Evolutionary conservation across 2,888 invertebrate genomes (phyloP).

Genomic region (Lordiphosa fenestrarum): DNA sequence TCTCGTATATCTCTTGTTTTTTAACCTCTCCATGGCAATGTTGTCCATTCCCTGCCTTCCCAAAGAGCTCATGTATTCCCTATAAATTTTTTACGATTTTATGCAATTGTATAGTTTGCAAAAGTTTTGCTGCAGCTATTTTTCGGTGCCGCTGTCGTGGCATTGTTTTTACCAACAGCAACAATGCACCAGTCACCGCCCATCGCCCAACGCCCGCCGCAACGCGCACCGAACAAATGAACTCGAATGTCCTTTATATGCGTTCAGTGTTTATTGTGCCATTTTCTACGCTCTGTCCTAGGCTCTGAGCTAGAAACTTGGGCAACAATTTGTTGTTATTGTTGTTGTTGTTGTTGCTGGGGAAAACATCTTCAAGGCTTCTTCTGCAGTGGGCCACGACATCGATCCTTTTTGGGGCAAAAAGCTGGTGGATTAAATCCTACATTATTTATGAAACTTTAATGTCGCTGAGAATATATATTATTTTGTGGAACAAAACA

Average conservation of each 20-base stretch:
- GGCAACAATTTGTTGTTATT: slow-evolving; percentile 44
- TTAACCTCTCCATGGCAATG: slow-evolving; percentile 39
- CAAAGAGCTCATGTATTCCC: slow-evolving; percentile 60
- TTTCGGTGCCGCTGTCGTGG: slow-evolving; percentile 64
- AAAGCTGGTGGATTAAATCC: slow-evolving; percentile 58
- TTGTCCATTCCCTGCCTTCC: slow-evolving; percentile 35
- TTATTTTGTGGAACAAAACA: no score
- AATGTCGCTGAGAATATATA: not conserved
- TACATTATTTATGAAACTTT: slow-evolving; percentile 55
- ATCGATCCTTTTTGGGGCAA: slow-evolving; percentile 18
- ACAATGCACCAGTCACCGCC: slow-evolving; percentile 54
- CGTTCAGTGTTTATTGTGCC: slow-evolving; percentile 73
- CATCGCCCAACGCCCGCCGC: slow-evolving; percentile 48
- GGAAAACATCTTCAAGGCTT: slow-evolving; percentile 22
- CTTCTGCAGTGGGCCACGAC: slow-evolving; percentile 5
- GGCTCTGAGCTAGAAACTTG: slow-evolving; percentile 57
- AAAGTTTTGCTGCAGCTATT: slow-evolving; percentile 74
- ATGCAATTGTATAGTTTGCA: slow-evolving; percentile 73
- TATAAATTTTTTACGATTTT: slow-evolving; percentile 75
- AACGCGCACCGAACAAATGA: slow-evolving; percentile 65
- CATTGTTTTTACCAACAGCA: slow-evolving; percentile 59
- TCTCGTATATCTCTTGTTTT: slow-evolving; percentile 23
- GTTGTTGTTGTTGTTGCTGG: slow-evolving; percentile 19
- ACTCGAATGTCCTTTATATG: slow-evolving; percentile 74
- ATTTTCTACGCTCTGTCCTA: slow-evolving; percentile 50